Base-by-base conservation (phyloP, 2,113 vertebrate species). In the Myanophis thanlyinensis region DNA sequence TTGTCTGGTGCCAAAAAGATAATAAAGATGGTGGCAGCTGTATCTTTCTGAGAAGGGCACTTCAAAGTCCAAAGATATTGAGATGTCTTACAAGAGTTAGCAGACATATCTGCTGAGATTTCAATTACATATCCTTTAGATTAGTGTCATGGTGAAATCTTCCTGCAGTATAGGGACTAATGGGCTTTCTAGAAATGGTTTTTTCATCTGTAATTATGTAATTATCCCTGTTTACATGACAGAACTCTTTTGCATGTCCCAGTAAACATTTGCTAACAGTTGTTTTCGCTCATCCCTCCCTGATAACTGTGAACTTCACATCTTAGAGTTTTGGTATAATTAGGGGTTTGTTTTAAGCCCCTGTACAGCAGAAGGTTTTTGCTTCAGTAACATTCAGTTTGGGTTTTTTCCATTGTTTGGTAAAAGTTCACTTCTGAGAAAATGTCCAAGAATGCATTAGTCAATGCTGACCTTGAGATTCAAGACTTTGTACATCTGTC, bases 141-240 rank as follows among this genome's bases (percentile, higher is more conserved):
- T 93, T 53, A 86, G 73, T 73, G 93, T 35, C 40, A 91, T 35
- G 47, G 54, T 93, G 91, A 94, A 56, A 54, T 94, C 90, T 92
- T 95, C 62, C 93, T 56, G 93, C 87, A 80, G 89, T 49, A 92
- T 40, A 46, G 54, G 85, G 89, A 92, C 46, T 92, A 89, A 87
- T 67, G 90, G 40, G 90, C 91, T 73, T 96, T 93, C 91, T 92
- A 80, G 93, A 89, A 95, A 93, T 92, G 92, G 87, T 93, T 93
- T 96, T 89, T 93, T 88, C 46, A 73, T 95, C 94, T 94, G 93
- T 96, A 93, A 96, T 95, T 94, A 94, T 95, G 23, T 97, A 96
- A 97, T 97, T 97, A 97, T 96, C 91, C 91, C 48, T 95, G 49
- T 95, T 96, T 97, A 96, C 35, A 22, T 94, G 91, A 96, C 96